Evolutionary conservation across 1,140 invertebrate species (phyloP), one percentile per base, ranked within the genome.

Genomic region (Saccostrea cuccullata): DNA sequence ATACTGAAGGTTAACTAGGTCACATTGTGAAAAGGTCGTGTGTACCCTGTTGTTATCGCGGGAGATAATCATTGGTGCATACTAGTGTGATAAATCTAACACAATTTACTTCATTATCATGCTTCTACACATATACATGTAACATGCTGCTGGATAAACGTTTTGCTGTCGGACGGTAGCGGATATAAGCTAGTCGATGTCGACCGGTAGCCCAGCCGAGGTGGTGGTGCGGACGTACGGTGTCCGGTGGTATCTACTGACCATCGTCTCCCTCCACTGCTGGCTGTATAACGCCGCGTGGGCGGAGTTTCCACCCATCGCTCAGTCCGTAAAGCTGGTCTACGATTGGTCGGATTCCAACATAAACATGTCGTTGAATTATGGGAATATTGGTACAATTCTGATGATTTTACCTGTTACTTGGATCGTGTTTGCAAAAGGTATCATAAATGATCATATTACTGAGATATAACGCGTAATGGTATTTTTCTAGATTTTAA

Each of bases 271-370:
- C 0, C 17, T 91, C 15, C 55, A 88, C 26, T 84, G 85, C 55
- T 89, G 89, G 56, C 58, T 91, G 17, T 84, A 89, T 30, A 89
- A 88, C 47, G 87, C 82, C 47, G 90, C 95, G 26, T 95, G 95
- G 95, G 95, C 95, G 88, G 95, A 95, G 17, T 96, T 95, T 94
- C 95, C 94, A 55, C 95, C 95, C 6, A 95, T 96, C 55, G 93
- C 94, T 13, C 91, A 92, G 60, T 94, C 95, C 17, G 94, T 92
- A 11, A 91, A 95, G 70, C 88, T 89, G 84, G 95, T 95, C 23
- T 96, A 94, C 91, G 23, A 90, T 4, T 96, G 95, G 95, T 90
- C 91, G 15, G 92, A 93, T 85, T 94, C 92, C 0, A 92, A 93
- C 8, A 91, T 96, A 73, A 94, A 95, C 55, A 90, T 96, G 85